Evolutionary conservation across 2,113 vertebrate genomes (phyloP).

Genomic region (Bujurquina vittata): DNA sequence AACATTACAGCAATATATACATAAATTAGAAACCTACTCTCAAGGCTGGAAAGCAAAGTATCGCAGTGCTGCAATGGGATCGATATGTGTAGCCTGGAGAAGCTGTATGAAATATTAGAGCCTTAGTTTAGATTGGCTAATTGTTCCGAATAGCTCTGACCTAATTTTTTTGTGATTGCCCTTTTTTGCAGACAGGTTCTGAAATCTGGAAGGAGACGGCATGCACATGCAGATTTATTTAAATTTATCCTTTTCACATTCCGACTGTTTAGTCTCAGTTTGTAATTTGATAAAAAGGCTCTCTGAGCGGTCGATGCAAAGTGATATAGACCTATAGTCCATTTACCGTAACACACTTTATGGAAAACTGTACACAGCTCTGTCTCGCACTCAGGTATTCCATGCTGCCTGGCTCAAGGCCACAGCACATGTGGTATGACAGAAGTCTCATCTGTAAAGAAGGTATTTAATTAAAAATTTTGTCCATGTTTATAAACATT

Average conservation of each 20-base stretch:
- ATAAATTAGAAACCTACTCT: slow-evolving; percentile 3
- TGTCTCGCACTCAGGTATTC: background rate
- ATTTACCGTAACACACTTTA: background rate
- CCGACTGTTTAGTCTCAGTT: accelerated
- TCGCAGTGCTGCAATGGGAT: slow-evolving; percentile 18
- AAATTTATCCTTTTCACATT: background rate
- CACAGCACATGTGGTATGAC: background rate
- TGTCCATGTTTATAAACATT: background rate
- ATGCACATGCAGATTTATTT: background rate
- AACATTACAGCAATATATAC: slow-evolving; percentile 1
- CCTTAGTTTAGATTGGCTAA: background rate
- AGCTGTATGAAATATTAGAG: slow-evolving; percentile 23
- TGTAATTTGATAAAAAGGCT: slow-evolving; percentile 11
- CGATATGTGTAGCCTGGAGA: slow-evolving; percentile 9
- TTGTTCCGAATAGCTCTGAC: background rate
- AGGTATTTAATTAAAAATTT: background rate
- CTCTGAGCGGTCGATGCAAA: background rate
- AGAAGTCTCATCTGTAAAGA: background rate
- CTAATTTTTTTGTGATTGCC: background rate
- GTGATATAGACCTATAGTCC: background rate
- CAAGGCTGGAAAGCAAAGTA: slow-evolving; percentile 1
- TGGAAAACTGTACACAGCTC: background rate
- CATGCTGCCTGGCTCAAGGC: background rate
- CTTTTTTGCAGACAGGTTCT: background rate
- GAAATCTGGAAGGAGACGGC: background rate